phyloP scores from a whole-genome alignment of 1,140 invertebrate genomes.

The Melanaphis sacchari region DNA sequence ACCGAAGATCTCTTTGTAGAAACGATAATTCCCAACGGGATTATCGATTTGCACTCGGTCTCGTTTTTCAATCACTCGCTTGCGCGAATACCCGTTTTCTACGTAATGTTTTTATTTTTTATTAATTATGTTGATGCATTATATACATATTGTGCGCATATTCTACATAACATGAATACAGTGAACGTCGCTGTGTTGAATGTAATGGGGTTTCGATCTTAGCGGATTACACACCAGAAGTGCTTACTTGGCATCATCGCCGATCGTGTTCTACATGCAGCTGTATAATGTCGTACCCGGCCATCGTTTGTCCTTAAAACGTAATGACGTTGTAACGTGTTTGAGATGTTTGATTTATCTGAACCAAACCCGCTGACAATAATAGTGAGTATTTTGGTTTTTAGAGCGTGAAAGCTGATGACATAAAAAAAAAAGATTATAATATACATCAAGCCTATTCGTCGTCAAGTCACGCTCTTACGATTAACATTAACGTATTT shows the following conservation, averaged over 20 bases:
- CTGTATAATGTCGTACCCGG: background rate
- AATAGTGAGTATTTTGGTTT: background rate
- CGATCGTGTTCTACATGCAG: background rate
- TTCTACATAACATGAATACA: background rate
- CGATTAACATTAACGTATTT: background rate
- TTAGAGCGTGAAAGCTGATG: constrained; percentile 18
- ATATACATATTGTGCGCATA: background rate
- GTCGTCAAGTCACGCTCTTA: constrained; percentile 2
- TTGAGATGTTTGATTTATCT: constrained; percentile 30
- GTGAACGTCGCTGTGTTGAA: background rate
- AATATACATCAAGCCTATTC: background rate
- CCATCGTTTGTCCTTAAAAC: background rate
- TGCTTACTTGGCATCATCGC: background rate
- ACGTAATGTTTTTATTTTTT: too few relatives aligned
- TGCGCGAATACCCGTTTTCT: background rate
- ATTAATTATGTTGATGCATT: background rate
- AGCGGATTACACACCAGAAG: background rate
- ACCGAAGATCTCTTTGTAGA: background rate
- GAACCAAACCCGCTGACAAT: background rate
- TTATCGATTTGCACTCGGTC: background rate
- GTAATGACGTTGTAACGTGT: background rate
- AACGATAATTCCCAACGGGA: background rate
- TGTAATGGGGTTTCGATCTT: background rate
- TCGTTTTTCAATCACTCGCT: background rate
- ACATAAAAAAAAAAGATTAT: background rate